Evolutionary conservation across 1,140 invertebrate genomes (phyloP).

Genomic region (Conus ventricosus): DNA sequence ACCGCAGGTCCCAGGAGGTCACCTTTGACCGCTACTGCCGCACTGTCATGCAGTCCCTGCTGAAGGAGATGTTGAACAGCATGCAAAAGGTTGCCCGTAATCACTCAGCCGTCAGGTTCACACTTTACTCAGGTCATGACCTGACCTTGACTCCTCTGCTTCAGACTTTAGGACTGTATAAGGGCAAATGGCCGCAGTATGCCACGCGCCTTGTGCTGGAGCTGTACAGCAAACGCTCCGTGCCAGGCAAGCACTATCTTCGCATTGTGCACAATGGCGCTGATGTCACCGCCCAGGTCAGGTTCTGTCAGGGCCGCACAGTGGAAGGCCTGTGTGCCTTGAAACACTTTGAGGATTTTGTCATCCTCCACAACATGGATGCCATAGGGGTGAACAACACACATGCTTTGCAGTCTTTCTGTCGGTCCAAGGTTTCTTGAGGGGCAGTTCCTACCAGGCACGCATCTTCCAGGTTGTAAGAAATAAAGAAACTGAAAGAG

Average conservation of each 20-base stretch:
- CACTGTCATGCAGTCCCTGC: slow-evolving; percentile 72
- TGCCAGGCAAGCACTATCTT: slow-evolving; percentile 82
- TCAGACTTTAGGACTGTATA: slow-evolving; percentile 84
- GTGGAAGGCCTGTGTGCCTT: slow-evolving; percentile 64
- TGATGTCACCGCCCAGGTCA: slow-evolving; percentile 87
- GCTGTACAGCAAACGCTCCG: slow-evolving; percentile 69
- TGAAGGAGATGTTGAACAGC: slow-evolving; percentile 78
- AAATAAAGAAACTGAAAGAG: too few species aligned
- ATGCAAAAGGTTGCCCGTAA: slow-evolving; percentile 84
- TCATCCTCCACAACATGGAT: slow-evolving; percentile 52
- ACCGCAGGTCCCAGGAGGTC: slow-evolving; percentile 47
- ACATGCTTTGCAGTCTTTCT: neutral
- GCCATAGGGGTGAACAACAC: neutral
- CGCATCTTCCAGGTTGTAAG: too few species aligned
- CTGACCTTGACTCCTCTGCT: slow-evolving; percentile 89
- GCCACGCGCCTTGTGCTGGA: slow-evolving; percentile 91
- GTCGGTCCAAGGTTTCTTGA: neutral
- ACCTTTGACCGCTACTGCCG: slow-evolving; percentile 53
- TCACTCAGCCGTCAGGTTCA: slow-evolving; percentile 86
- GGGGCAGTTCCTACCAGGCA: too few species aligned
- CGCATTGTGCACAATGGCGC: slow-evolving; percentile 89
- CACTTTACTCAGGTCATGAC: slow-evolving; percentile 93
- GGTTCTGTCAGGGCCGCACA: slow-evolving; percentile 80
- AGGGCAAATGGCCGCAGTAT: slow-evolving; percentile 82
- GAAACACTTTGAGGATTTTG: slow-evolving; percentile 67